phyloP scores from a whole-genome alignment of 1,140 invertebrate genomes.

The Drosophila nigromelanica region DNA sequence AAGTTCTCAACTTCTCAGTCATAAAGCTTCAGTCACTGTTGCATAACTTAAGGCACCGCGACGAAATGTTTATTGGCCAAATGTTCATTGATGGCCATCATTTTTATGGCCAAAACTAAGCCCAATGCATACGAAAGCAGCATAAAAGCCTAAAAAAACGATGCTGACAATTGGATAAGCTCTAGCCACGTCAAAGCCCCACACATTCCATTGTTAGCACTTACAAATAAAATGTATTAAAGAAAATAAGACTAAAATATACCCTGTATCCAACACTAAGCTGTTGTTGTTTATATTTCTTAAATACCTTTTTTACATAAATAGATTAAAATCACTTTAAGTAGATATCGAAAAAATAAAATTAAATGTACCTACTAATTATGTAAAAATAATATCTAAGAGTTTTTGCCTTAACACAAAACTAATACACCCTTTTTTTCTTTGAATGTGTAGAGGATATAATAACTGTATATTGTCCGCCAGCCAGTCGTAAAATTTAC shows the following conservation, averaged over 20 bases:
- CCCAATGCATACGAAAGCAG: constrained; percentile 25
- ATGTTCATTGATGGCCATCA: constrained; percentile 33
- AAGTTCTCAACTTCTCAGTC: constrained; percentile 8
- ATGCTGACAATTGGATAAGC: constrained; percentile 23
- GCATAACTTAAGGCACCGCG: constrained; percentile 24
- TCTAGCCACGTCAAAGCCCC: background rate
- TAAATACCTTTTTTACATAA: no score
- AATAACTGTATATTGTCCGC: background rate
- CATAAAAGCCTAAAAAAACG: background rate
- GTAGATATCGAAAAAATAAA: no score
- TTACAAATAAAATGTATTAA: background rate
- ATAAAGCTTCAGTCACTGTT: constrained; percentile 23
- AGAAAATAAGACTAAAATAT: no score
- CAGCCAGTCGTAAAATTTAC: constrained; percentile 27
- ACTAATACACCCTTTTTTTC: no score
- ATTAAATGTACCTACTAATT: no score
- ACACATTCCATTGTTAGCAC: constrained; percentile 7
- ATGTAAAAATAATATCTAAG: no score
- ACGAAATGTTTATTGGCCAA: constrained; percentile 30
- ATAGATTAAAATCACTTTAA: no score
- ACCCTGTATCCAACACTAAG: no score
- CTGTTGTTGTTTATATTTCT: no score
- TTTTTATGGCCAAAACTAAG: constrained; percentile 22
- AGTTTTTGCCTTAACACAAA: no score
- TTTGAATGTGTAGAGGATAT: no score